phyloP scores from a whole-genome alignment of 2,113 vertebrate species.

The Todiramphus saurophagus region DNA sequence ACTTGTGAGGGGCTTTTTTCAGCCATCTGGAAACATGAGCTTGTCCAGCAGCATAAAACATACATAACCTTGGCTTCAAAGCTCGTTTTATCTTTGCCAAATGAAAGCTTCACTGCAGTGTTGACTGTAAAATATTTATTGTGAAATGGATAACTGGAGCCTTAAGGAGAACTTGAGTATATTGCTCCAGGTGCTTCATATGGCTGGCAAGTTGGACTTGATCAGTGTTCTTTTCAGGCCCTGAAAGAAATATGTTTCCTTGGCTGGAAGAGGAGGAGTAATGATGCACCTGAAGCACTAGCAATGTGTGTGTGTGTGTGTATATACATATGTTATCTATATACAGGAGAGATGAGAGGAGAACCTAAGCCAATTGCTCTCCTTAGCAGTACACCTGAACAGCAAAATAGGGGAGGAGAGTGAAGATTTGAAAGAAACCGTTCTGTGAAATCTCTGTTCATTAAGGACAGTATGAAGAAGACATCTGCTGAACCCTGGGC shows the following conservation, averaged over 20 bases:
- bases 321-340: background rate
- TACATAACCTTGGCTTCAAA: background rate
- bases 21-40: background rate
- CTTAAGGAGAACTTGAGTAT: conserved; percentile 1
- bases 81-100: background rate
- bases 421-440: background rate
- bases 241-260: background rate
- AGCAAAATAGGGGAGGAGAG: background rate
- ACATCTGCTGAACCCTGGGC: background rate
- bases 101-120: conserved; percentile 25
- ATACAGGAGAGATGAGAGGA: background rate
- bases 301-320: background rate
- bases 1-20: background rate
- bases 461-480: background rate
- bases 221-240: background rate
- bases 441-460: background rate
- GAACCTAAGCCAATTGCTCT: background rate
- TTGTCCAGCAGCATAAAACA: background rate
- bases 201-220: background rate
- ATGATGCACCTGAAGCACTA: background rate
- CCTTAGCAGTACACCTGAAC: background rate
- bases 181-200: background rate
- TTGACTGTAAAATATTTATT: conserved; percentile 65
- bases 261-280: background rate
- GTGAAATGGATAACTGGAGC: conserved; percentile 48